Percentiles rank a stretch among this genome's conserved stretches.
Conservation (phyloP, 2,888 invertebrate genomes). For the Anorthoa munda region DNA sequence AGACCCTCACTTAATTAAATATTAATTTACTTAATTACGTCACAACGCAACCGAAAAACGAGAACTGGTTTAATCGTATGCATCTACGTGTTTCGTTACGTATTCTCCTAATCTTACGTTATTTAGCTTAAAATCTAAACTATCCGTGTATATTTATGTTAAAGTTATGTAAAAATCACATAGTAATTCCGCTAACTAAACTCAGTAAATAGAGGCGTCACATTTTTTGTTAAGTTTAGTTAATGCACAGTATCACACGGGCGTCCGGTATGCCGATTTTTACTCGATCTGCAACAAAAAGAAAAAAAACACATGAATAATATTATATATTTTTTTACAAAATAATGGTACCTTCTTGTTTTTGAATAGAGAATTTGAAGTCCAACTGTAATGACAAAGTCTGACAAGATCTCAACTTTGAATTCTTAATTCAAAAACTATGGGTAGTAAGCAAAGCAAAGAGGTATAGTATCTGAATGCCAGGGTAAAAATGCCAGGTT, state of each 20-base stretch:
- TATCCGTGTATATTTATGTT: slow-evolving; percentile 80
- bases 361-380: not conserved
- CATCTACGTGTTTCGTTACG: slow-evolving; percentile 66
- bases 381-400: not conserved
- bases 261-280: slow-evolving; percentile 68
- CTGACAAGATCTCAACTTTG: not conserved
- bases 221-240: slow-evolving; percentile 74
- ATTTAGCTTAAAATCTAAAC: slow-evolving; percentile 72
- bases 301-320: slow-evolving; percentile 60
- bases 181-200: slow-evolving; percentile 88
- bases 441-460: not conserved
- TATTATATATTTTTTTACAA: not conserved
- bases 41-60: slow-evolving; percentile 29
- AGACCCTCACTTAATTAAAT: slow-evolving; percentile 36
- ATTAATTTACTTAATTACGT: slow-evolving; percentile 46
- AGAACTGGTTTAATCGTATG: slow-evolving; percentile 61
- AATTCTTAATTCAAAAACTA: not conserved
- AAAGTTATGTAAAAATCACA: slow-evolving; percentile 87
- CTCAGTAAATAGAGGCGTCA: slow-evolving; percentile 78
- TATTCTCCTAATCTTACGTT: slow-evolving; percentile 68
- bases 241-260: slow-evolving; percentile 87
- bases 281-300: slow-evolving; percentile 83
- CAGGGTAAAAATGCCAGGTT: not conserved
- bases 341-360: not conserved
- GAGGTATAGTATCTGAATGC: not conserved